Evolutionary conservation across 2,888 invertebrate species (phyloP), one percentile per base, ranked within the genome.

Genomic region (Mythimna albipuncta): DNA sequence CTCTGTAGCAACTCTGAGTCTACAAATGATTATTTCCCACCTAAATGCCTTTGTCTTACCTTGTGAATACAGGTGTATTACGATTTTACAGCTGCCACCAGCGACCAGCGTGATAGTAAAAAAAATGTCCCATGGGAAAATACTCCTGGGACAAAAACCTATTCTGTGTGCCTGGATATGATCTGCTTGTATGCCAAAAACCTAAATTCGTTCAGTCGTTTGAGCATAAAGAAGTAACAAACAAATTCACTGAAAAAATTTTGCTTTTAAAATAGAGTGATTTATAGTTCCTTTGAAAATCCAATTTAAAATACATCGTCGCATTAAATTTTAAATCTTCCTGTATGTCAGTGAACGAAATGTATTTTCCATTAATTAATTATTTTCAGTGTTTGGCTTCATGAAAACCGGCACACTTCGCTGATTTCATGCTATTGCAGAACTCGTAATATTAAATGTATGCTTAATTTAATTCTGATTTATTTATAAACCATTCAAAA

Each of bases 321-420:
- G 9, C n/a, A 50, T 61, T 3, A 35, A 54, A 35, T 21, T 64
- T 73, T 13, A 52, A 50, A 50, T n/a, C 16, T 21, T 41, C 5
- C 32, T 50, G 9, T 11, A 26, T n/a, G 19, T 57, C 57, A 6
- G 41, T 35, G 62, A 35, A 9, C 47, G 11, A 68, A 55, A 76
- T 69, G 3, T 69, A 61, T n/a, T 75, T 69, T 63, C 35, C 57
- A 75, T 52, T 52, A 52, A 58, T 69, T 57, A 26, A 63, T 69
- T 26, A 62, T 47, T 58, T 57, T 19, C 69, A 35, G 11, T 41
- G 35, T 75, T 69, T 58, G 55, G 26, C 50, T 77, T 57, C 32
- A n/a, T 69, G 50, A 11, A 38, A 69, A 44, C 16, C 35, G 11
- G 26, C 10, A 52, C n/a, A 38, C 35, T 50, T 57, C 11, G 69